phyloP scores from a whole-genome alignment of 2,888 invertebrate species.

The Ophonus ardosiacus region DNA sequence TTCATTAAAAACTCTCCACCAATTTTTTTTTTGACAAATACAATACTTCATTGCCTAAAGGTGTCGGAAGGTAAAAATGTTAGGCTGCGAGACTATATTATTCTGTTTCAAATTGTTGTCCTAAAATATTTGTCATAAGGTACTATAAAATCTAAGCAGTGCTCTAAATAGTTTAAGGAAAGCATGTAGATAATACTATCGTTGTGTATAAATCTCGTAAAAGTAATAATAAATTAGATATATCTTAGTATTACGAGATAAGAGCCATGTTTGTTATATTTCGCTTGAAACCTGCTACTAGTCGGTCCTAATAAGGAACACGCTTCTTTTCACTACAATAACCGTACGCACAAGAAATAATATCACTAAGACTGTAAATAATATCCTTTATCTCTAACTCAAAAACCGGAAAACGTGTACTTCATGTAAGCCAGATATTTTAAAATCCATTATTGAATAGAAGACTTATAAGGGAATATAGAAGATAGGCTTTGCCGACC shows the following conservation, averaged over 20 bases:
- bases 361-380: slow-evolving; percentile 55
- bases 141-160: too few species aligned
- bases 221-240: slow-evolving; percentile 51
- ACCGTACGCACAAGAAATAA: slow-evolving; percentile 31
- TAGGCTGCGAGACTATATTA: background rate
- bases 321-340: slow-evolving; percentile 48
- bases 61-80: too few species aligned
- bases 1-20: too few species aligned
- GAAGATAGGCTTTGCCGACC: background rate
- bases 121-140: background rate
- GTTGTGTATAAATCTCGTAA: slow-evolving; percentile 35
- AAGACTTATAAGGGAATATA: slow-evolving; percentile 46
- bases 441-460: slow-evolving; percentile 55
- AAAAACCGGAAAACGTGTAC: slow-evolving; percentile 57
- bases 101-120: background rate
- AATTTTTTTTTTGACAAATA: too few species aligned
- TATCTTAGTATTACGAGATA: slow-evolving; percentile 45
- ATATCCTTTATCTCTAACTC: slow-evolving; percentile 61
- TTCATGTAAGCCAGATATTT: slow-evolving; percentile 48
- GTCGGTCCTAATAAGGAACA: slow-evolving; percentile 56
- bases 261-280: slow-evolving; percentile 47
- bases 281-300: slow-evolving; percentile 45
- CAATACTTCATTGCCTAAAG: too few species aligned
- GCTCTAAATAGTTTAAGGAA: background rate
- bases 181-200: slow-evolving; percentile 29